Percentiles rank a stretch among this genome's conserved stretches.
These are phyloP conservation scores for Varroa destructor DNA, from an alignment of 1,140 invertebrate genomes.

Conservation along the genomic window DNA sequence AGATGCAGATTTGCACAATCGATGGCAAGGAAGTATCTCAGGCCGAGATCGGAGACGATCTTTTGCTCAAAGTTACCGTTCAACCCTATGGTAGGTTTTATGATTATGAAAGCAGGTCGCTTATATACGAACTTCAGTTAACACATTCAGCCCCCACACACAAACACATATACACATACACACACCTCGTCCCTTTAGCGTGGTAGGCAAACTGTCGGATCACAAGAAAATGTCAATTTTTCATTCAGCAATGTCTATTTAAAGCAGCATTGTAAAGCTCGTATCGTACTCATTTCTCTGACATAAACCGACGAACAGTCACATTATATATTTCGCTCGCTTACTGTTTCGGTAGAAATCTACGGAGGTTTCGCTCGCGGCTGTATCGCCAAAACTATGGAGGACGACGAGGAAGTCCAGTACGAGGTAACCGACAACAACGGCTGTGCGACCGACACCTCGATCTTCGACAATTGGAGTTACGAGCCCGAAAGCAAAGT, in stretches of 20 bases:
- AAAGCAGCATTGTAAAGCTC: no score
- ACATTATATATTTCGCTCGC: no score
- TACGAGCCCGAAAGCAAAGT: conserved; percentile 66
- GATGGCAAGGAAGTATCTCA: conserved; percentile 73
- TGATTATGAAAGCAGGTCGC: neutral
- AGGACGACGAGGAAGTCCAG: conserved; percentile 71
- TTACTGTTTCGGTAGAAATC: conserved; percentile 50
- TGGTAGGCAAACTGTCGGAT: no score
- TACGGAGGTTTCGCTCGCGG: conserved; percentile 84
- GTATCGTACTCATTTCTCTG: no score
- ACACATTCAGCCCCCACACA: neutral
- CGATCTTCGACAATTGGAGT: conserved; percentile 83
- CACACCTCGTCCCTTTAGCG: neutral
- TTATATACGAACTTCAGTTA: conserved; percentile 9
- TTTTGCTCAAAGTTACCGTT: conserved; percentile 81
- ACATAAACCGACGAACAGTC: no score
- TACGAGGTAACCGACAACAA: conserved; percentile 84
- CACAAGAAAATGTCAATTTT: no score
- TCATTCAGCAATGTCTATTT: no score
- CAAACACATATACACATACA: neutral
- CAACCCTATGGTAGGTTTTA: conserved; percentile 57
- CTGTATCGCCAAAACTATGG: conserved; percentile 77
- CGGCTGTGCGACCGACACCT: conserved; percentile 78
- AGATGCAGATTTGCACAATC: conserved; percentile 76
- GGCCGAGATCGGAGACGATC: conserved; percentile 79